Conservation (phyloP, 2,113 vertebrate genomes). For the Siniperca chuatsi region DNA sequence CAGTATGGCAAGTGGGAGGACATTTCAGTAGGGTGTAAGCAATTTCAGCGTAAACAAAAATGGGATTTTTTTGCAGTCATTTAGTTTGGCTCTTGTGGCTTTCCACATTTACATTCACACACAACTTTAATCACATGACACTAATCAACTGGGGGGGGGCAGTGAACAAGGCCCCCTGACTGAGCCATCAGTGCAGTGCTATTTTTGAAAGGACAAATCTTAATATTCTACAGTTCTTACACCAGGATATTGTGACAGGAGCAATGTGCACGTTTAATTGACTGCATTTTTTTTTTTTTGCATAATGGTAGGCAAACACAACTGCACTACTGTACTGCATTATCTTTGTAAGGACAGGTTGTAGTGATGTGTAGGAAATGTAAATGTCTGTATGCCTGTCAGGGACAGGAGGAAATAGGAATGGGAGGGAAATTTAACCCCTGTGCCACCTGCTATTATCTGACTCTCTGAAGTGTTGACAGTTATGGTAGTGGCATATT, state of each 20-base stretch:
- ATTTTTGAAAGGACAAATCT: slow-evolving; percentile 19
- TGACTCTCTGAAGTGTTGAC: slow-evolving; percentile 14
- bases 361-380: not conserved
- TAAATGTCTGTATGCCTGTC: slow-evolving; percentile 1
- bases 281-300: not conserved
- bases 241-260: not conserved
- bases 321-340: not conserved
- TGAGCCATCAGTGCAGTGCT: not conserved
- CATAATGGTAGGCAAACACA: not conserved
- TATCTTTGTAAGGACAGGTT: slow-evolving; percentile 6
- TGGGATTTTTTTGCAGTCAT: not conserved
- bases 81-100: not conserved
- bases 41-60: slow-evolving; percentile 2
- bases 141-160: not conserved
- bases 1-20: not conserved
- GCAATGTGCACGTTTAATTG: not conserved
- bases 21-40: not conserved
- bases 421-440: not conserved
- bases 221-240: not conserved
- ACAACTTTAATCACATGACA: slow-evolving; percentile 12
- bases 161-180: not conserved
- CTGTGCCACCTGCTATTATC: slow-evolving; percentile 9
- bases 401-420: not conserved
- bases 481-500: slow-evolving; percentile 5
- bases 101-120: not conserved